These are phyloP conservation scores for Clavelina lepadiformis DNA, from an alignment of 23 tunicate species.

Conservation along the genomic window DNA sequence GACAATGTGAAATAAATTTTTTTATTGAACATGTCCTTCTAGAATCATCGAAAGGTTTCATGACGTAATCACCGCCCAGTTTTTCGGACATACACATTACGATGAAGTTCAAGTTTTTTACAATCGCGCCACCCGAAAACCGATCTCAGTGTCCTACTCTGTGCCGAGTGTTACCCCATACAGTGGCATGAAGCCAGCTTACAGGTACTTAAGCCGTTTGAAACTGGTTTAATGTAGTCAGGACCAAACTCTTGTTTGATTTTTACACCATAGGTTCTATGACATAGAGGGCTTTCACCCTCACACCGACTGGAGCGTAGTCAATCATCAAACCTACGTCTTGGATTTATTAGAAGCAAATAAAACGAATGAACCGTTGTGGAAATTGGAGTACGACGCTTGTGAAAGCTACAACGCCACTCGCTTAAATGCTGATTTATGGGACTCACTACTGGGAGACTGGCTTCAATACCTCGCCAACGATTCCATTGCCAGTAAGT, in stretches of 20 bases:
- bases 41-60: slow-evolving; percentile 51
- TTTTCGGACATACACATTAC: slow-evolving; percentile 64
- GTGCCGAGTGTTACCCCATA: slow-evolving; percentile 69
- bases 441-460: slow-evolving; percentile 19
- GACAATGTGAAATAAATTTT: background rate
- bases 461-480: slow-evolving; percentile 23
- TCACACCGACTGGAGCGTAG: slow-evolving; percentile 25
- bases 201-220: slow-evolving; percentile 31
- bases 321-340: slow-evolving; percentile 43
- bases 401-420: slow-evolving; percentile 25
- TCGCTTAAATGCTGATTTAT: background rate
- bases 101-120: slow-evolving; percentile 45
- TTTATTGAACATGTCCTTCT: background rate
- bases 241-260: background rate
- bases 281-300: slow-evolving; percentile 23
- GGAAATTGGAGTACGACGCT: slow-evolving; percentile 57
- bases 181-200: slow-evolving; percentile 48
- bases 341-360: slow-evolving; percentile 30
- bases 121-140: background rate
- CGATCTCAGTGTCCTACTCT: slow-evolving; percentile 49
- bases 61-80: slow-evolving; percentile 37
- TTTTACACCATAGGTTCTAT: slow-evolving; percentile 20
- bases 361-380: slow-evolving; percentile 2
- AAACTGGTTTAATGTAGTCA: background rate
- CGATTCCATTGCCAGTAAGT: too few species aligned